Percentiles rank a stretch among this genome's conserved stretches.
Evolutionary conservation across 2,797 vertebrate genomes (phyloP).

Genomic region (Spinibarbus caldwelli): DNA sequence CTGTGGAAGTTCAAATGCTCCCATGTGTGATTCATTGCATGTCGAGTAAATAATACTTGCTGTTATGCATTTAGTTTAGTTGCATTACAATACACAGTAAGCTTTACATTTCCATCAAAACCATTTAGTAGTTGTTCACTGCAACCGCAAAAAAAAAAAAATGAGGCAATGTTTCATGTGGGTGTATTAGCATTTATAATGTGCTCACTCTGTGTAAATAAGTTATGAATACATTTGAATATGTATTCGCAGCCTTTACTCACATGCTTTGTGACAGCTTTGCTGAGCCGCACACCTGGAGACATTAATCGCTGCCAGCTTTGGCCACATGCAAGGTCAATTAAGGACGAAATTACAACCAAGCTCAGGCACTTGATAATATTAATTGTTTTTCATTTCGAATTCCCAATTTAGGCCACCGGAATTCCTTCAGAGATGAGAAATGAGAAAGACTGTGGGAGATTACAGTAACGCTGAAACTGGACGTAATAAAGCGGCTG

Average conservation of each 20-base stretch:
- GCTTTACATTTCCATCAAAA: constrained; percentile 13
- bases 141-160: constrained; percentile 19
- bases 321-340: constrained; percentile 14
- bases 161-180: constrained; percentile 3
- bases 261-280: constrained; percentile 13
- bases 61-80: constrained; percentile 26
- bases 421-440: not conserved
- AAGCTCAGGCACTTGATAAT: not conserved
- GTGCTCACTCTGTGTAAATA: constrained; percentile 38
- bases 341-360: constrained; percentile 8
- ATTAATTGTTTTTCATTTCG: constrained; percentile 3
- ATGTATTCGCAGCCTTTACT: constrained; percentile 9
- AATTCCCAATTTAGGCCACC: not conserved
- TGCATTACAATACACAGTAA: not conserved
- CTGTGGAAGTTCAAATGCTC: constrained; percentile 6
- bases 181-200: constrained; percentile 40
- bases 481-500: constrained; percentile 31
- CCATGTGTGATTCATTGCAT: constrained; percentile 29
- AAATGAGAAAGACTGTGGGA: too few relatives aligned
- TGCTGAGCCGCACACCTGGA: constrained; percentile 10
- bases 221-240: constrained; percentile 40
- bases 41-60: constrained; percentile 16
- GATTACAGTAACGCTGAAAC: constrained; percentile 16
- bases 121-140: constrained; percentile 1
- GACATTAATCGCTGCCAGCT: not conserved